Evolutionary conservation across 2,797 vertebrate species (phyloP), one percentile per base, ranked within the genome.

Genomic region (Scarus forsteni): DNA sequence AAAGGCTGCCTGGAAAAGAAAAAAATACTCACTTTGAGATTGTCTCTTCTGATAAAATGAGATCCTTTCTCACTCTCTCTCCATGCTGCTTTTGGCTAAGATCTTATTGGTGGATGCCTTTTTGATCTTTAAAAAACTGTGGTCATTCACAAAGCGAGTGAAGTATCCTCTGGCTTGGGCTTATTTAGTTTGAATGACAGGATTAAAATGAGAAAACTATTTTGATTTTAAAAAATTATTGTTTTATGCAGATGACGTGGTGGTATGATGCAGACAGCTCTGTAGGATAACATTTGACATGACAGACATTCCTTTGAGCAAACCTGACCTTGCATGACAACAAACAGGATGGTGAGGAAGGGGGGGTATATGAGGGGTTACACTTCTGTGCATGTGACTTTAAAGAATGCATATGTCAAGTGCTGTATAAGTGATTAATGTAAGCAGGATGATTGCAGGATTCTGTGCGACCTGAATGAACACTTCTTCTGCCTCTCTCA

Each of bases 31-130:
- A 56, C 82, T 89, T 90, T 81, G 88, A 86, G 86, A 91, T 86
- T 87, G 68, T 86, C 89, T 88, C 76, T 77, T 83, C 80, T 89
- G 85, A 94, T 91, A 83, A 94, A 92, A 93, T 93, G 85, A 93
- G 88, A 91, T 92, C 72, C 52, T 73, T 64, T 70, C 74, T 57
- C 75, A 61, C 65, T 27, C 27, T 27, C 27, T 27, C 27, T 27
- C 27, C 27, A 8, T 60, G 77, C 59, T 81, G 79, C 91, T 93
- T 86, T 90, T 92, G 89, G 87, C 85, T 77, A 83, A 83, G 58
- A 83, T 86, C 83, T 66, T 89, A 85, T 86, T 75, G 78, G 86
- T 75, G 75, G 70, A 83, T 39, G 58, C 57, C 52, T 80, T 74
- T 79, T 57, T 85, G 75, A 56, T 65, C 70, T 71, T 55, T 57